Percentiles rank a stretch among this genome's conserved stretches.
Evolutionary conservation across 2,888 invertebrate genomes (phyloP).

Genomic region (Hypolimnas misippus): DNA sequence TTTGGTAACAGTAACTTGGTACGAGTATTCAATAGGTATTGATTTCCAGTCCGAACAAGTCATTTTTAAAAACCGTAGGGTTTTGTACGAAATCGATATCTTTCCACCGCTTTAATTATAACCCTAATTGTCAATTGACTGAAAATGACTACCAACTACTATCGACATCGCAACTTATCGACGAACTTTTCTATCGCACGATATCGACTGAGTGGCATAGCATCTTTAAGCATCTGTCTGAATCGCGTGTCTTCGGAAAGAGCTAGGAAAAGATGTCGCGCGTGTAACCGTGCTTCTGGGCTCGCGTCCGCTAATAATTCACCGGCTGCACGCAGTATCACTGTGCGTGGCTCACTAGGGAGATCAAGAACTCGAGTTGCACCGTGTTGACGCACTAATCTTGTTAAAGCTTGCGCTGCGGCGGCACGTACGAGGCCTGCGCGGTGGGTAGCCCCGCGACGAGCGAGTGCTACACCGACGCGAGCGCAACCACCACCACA

Average conservation of each 20-base stretch:
- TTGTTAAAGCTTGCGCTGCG: slow-evolving; percentile 90
- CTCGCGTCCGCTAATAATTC: slow-evolving; percentile 94
- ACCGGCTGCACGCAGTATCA: slow-evolving; percentile 91
- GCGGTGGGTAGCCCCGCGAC: slow-evolving; percentile 91
- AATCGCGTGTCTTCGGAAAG: slow-evolving; percentile 90
- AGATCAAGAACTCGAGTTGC: slow-evolving; percentile 88
- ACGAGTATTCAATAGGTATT: neutral
- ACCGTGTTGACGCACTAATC: slow-evolving; percentile 89
- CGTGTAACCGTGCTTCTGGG: slow-evolving; percentile 92
- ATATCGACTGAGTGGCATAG: slow-evolving; percentile 90
- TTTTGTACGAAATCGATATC: slow-evolving; percentile 2
- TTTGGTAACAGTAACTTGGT: neutral
- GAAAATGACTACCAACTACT: slow-evolving; percentile 32
- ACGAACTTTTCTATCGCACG: slow-evolving; percentile 93
- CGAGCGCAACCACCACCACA: slow-evolving; percentile 88
- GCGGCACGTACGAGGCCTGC: slow-evolving; percentile 94
- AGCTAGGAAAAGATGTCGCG: slow-evolving; percentile 89
- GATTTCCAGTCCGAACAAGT: neutral
- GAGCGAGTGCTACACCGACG: slow-evolving; percentile 86
- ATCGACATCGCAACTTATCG: slow-evolving; percentile 77
- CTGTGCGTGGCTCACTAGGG: slow-evolving; percentile 90
- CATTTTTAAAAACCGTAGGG: neutral
- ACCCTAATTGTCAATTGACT: neutral
- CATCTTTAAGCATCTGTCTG: slow-evolving; percentile 89
- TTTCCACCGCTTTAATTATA: neutral